Conservation (phyloP, 2,888 invertebrate genomes). For the Pantelozetes paolii region DNA sequence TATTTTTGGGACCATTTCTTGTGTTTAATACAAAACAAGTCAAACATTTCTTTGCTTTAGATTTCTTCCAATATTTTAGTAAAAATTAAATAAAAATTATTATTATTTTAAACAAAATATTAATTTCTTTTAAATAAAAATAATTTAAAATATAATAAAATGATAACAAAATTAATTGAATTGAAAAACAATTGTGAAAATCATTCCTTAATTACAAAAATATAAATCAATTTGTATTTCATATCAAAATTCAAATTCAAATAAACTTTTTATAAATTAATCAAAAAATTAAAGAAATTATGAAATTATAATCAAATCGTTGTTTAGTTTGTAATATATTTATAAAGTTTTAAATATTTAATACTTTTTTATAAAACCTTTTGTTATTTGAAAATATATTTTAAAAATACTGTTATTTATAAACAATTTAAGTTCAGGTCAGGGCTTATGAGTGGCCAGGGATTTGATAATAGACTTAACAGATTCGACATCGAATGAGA, state of each 20-base stretch:
- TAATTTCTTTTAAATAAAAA: background rate
- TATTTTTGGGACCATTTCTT: constrained; percentile 15
- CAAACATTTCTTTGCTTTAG: background rate
- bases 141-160: background rate
- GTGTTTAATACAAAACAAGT: background rate
- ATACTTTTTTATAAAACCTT: too few relatives aligned
- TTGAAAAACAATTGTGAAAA: background rate
- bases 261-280: too few relatives aligned
- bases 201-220: too few relatives aligned
- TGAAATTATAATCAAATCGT: too few relatives aligned
- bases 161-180: background rate
- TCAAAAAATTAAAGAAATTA: too few relatives aligned
- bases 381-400: too few relatives aligned
- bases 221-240: background rate
- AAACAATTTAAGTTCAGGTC: too few relatives aligned
- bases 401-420: background rate
- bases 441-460: background rate
- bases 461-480: constrained; percentile 44
- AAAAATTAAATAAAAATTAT: background rate
- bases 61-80: background rate
- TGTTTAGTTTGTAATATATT: too few relatives aligned
- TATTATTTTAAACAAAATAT: background rate
- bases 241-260: too few relatives aligned
- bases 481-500: constrained; percentile 48
- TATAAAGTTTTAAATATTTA: background rate